phyloP scores from a whole-genome alignment of 2,113 vertebrate species.

The Calypte anna region DNA sequence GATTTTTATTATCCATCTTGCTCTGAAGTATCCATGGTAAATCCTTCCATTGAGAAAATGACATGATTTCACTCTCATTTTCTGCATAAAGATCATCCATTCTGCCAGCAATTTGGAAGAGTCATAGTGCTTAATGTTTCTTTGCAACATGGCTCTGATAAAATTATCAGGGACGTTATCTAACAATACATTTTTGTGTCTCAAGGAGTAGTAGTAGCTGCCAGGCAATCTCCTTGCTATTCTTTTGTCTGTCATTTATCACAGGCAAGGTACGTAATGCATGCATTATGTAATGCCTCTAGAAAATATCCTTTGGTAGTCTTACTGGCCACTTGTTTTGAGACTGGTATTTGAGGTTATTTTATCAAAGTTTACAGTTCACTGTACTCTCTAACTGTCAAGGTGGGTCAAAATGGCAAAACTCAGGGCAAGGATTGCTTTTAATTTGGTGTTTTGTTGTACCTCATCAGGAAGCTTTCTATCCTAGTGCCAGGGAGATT shows the following conservation, averaged over 20 bases:
- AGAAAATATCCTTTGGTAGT: not conserved
- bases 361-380: not conserved
- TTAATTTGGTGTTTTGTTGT: not conserved
- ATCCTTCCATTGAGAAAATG: not conserved
- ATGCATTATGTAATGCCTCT: not conserved
- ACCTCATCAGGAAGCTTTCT: rapidly evolving
- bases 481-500: not conserved
- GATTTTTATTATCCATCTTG: not conserved
- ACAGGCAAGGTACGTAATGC: not conserved
- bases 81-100: not conserved
- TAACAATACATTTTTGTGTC: not conserved
- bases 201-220: not conserved
- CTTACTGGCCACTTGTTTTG: not conserved
- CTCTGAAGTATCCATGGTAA: not conserved
- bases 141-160: not conserved
- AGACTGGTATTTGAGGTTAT: not conserved
- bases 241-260: not conserved
- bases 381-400: not conserved
- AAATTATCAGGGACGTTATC: not conserved
- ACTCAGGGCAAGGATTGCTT: not conserved
- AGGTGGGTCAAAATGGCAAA: not conserved
- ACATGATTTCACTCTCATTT: not conserved
- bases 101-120: not conserved
- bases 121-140: not conserved
- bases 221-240: not conserved